Evolutionary conservation across 2,113 vertebrate genomes (phyloP), one percentile per base, ranked within the genome.

Genomic region (Machaerirhynchus nigripectus): DNA sequence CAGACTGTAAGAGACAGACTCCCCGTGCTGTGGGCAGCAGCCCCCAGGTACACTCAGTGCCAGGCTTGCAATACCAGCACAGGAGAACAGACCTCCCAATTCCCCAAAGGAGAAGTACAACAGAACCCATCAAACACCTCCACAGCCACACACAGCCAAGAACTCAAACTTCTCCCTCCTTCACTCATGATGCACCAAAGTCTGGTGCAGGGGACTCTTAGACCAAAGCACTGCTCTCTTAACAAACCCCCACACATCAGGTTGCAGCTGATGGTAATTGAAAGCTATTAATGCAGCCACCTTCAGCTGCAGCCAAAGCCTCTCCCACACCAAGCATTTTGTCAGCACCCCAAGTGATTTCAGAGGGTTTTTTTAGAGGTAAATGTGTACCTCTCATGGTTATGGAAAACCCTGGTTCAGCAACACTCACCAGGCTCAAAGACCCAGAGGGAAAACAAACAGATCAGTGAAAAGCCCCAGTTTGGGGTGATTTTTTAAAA

Each of bases 161-260:
- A 84, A 3, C 37, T 52, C 77, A 31, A 17, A 11, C 30, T 35
- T 37, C 18, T 15, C 40, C 21, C 16, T 31, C 9, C 9, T 46
- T 19, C 21, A 13, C 35, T 33, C n/a, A 65, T 6, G 1, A 1
- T 9, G 21, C 4, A 1, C 63, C 4, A 10, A 31, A 56, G 9
- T 1, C 1, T 6, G 3, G 5, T 35, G 2, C n/a, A 67, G 37
- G 3, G 30, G 37, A 13, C n/a, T 65, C 65, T 77, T 49, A 67
- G 78, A 84, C 16, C 8, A 33, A 27, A 80, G 44, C 40, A 39
- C 21, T 52, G 30, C 37, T n/a, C 23, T 64, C 42, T 46, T n/a
- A 67, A 67, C 15, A 37, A 84, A 26, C 15, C 10, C 10, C 22
- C 52, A 74, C 20, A 9, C 13, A 30, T 53, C 42, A 61, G 37